A percentile compares a stretch with the other conserved stretches of the same genome.
Conservation (phyloP, 2,113 vertebrate genomes). For the Rattus rattus region DNA sequence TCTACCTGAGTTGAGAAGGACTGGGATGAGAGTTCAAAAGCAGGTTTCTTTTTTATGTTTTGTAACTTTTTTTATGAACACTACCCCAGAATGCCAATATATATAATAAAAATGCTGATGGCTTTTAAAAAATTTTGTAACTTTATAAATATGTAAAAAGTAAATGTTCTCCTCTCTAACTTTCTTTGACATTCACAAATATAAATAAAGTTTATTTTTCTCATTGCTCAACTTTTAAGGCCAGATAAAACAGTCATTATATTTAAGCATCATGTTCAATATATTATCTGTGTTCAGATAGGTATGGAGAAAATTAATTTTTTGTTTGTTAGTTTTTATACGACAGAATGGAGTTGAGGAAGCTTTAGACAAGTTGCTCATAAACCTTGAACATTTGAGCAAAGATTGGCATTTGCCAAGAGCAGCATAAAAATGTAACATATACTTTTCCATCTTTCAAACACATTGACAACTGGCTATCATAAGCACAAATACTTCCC, state of each 20-base stretch:
- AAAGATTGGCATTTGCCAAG: not conserved
- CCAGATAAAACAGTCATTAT: not conserved
- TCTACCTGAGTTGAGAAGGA: not conserved
- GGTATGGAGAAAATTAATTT: not conserved
- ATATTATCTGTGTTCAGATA: not conserved
- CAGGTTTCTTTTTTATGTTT: slow-evolving; percentile 60
- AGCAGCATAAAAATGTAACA: not conserved
- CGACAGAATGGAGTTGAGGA: not conserved
- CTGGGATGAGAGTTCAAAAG: slow-evolving; percentile 33
- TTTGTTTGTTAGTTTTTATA: not conserved
- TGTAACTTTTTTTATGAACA: not conserved
- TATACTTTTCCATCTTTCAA: not conserved
- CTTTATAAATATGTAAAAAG: not conserved
- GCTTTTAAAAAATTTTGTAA: slow-evolving; percentile 45
- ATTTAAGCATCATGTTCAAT: not conserved
- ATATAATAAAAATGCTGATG: not conserved
- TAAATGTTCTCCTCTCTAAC: not conserved
- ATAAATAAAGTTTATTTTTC: not conserved
- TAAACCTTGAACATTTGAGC: not conserved
- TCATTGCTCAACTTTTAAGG: not conserved
- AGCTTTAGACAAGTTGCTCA: not conserved
- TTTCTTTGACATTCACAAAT: slow-evolving; percentile 24
- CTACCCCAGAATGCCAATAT: slow-evolving; percentile 21
- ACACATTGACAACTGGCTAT: not conserved
- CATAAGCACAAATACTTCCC: not conserved